phyloP scores from a whole-genome alignment of 2,797 vertebrate species.

The Nasua narica region DNA sequence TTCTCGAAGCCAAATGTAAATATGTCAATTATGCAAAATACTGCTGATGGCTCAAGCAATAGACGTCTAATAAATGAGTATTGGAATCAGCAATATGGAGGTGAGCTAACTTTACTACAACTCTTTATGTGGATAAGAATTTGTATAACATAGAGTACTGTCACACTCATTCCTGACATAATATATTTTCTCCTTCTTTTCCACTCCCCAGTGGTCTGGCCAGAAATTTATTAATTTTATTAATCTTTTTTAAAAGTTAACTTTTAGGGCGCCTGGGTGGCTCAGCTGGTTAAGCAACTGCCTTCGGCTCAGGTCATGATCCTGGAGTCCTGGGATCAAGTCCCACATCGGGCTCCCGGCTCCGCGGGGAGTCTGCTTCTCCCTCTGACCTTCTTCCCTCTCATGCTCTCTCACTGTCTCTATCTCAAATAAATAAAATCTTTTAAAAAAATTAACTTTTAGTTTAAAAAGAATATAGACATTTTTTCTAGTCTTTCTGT shows the following conservation, averaged over 20 bases:
- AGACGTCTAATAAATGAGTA: neutral
- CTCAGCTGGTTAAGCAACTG: no score
- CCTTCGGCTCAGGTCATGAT: no score
- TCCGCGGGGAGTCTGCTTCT: no score
- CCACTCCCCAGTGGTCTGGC: neutral
- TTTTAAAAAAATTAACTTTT: neutral
- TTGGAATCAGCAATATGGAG: neutral
- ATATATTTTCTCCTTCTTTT: no score
- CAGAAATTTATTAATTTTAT: neutral
- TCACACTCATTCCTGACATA: neutral
- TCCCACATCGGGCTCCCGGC: no score
- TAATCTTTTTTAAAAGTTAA: no score
- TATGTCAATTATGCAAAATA: neutral
- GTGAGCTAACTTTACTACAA: neutral
- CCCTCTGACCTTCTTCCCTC: no score
- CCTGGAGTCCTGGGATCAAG: no score
- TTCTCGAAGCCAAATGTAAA: slow-evolving; percentile 16
- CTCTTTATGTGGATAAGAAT: neutral
- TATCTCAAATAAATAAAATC: no score
- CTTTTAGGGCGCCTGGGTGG: no score
- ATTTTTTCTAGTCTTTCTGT: neutral
- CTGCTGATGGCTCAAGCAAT: neutral
- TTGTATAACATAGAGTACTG: neutral
- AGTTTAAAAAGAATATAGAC: neutral
- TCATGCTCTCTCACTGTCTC: no score